These are phyloP conservation scores for Plebejus anna DNA, from an alignment of 2,888 invertebrate genomes.

Conservation along the genomic window DNA sequence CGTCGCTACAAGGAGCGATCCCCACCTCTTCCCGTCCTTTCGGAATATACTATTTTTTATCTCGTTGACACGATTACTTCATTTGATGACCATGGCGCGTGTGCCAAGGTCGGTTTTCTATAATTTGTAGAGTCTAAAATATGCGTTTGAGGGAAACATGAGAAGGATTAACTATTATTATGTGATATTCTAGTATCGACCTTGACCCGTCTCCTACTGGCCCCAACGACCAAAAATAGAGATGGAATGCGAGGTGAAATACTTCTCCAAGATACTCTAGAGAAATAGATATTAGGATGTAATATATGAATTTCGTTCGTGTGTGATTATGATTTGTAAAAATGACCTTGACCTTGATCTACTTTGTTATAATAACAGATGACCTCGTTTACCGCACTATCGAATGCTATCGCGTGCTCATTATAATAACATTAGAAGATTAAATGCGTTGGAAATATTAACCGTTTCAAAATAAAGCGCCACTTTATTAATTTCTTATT, in stretches of 20 bases:
- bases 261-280: constrained; percentile 40
- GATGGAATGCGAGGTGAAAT: constrained; percentile 65
- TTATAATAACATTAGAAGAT: constrained; percentile 62
- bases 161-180: neutral
- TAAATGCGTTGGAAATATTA: constrained; percentile 45
- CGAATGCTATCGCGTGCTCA: constrained; percentile 64
- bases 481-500: constrained; percentile 27
- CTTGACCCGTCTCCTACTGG: constrained; percentile 72
- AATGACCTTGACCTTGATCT: constrained; percentile 80
- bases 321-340: constrained; percentile 75
- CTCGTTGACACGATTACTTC: constrained; percentile 71
- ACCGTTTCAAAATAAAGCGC: constrained; percentile 40
- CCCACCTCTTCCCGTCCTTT: constrained; percentile 77
- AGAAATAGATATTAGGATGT: constrained; percentile 53
- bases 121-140: constrained; percentile 35
- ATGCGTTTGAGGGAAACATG: constrained; percentile 4
- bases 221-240: constrained; percentile 63
- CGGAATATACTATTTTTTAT: constrained; percentile 49
- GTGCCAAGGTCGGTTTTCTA: constrained; percentile 55
- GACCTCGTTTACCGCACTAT: constrained; percentile 77
- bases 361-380: constrained; percentile 72
- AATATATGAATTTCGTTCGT: constrained; percentile 65
- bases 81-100: constrained; percentile 57
- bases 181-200: constrained; percentile 43
- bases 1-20: constrained; percentile 75